These are phyloP conservation scores for Rhombomys opimus DNA, from an alignment of 2,113 vertebrate species.

Conservation along the genomic window DNA sequence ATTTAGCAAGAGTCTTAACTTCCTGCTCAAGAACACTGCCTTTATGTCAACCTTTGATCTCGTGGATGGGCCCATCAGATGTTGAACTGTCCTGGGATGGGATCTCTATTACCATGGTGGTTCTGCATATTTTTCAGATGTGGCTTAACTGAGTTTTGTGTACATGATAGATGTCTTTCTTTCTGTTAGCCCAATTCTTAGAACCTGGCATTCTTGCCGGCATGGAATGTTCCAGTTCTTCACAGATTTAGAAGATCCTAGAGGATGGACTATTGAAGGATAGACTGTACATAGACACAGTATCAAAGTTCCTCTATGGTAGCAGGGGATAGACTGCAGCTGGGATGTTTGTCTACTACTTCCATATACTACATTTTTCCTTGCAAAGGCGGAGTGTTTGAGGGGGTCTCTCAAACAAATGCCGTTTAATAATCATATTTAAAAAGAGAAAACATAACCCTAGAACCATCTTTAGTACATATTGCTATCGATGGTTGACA, in stretches of 20 bases:
- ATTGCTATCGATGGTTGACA: constrained; percentile 22
- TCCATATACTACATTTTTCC: background rate
- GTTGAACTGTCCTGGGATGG: background rate
- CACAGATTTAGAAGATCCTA: constrained; percentile 1
- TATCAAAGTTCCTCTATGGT: background rate
- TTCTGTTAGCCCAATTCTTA: constrained; percentile 8
- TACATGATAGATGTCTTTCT: background rate
- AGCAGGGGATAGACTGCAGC: background rate
- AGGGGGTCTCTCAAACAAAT: constrained; percentile 63
- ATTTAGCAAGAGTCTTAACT: background rate
- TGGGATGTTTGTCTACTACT: constrained; percentile 26
- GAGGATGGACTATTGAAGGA: background rate
- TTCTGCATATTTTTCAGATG: background rate
- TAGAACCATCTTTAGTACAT: constrained; percentile 31
- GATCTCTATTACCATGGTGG: background rate
- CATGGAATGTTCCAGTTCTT: background rate
- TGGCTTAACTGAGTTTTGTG: constrained; percentile 35
- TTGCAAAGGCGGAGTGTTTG: constrained; percentile 48
- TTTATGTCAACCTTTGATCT: constrained; percentile 15
- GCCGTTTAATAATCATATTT: constrained; percentile 70
- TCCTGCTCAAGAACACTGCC: background rate
- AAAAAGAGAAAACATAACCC: constrained; percentile 53
- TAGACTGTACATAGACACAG: background rate
- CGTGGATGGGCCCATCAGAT: background rate
- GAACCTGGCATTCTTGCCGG: background rate